phyloP scores from a whole-genome alignment of 2,888 invertebrate genomes.

The Sceliomorpha sp. region DNA sequence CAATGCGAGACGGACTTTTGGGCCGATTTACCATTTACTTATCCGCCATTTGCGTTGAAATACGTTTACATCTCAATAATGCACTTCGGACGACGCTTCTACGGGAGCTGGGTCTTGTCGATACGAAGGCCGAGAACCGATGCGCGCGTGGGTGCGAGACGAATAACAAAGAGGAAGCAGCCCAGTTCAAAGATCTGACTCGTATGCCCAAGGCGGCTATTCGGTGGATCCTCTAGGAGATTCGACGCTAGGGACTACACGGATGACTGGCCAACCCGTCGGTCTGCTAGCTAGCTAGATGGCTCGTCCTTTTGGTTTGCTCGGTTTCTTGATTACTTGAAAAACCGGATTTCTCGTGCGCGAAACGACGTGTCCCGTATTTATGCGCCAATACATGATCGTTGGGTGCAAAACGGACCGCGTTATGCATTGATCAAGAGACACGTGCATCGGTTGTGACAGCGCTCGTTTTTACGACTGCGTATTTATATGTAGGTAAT shows the following conservation, averaged over 20 bases:
- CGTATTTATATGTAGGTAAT: too few relatives aligned
- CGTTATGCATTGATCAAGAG: slow-evolving; percentile 36
- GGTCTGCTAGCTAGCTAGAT: slow-evolving; percentile 53
- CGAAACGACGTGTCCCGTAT: slow-evolving; percentile 76
- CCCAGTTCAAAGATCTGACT: slow-evolving; percentile 60
- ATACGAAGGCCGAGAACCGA: slow-evolving; percentile 53
- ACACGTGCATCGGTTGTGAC: slow-evolving; percentile 44
- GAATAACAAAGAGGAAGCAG: slow-evolving; percentile 57
- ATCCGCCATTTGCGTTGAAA: slow-evolving; percentile 65
- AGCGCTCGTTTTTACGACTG: slow-evolving; percentile 1
- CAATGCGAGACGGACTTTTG: slow-evolving; percentile 15
- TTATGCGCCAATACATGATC: slow-evolving; percentile 65
- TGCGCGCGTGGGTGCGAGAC: slow-evolving; percentile 51
- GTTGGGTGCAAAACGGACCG: slow-evolving; percentile 34
- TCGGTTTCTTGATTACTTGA: slow-evolving; percentile 59
- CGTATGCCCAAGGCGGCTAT: slow-evolving; percentile 64
- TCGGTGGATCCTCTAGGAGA: slow-evolving; percentile 44
- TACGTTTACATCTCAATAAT: slow-evolving; percentile 72
- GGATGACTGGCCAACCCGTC: slow-evolving; percentile 50
- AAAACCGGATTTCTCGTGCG: slow-evolving; percentile 62
- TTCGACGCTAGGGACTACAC: slow-evolving; percentile 45
- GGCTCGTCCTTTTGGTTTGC: slow-evolving; percentile 43
- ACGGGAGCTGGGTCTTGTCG: slow-evolving; percentile 61
- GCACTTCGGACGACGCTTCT: slow-evolving; percentile 30
- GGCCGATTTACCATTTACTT: slow-evolving; percentile 61